These are phyloP conservation scores for Tenualosa ilisha DNA, from an alignment of 2,797 vertebrate genomes.

Conservation along the genomic window DNA sequence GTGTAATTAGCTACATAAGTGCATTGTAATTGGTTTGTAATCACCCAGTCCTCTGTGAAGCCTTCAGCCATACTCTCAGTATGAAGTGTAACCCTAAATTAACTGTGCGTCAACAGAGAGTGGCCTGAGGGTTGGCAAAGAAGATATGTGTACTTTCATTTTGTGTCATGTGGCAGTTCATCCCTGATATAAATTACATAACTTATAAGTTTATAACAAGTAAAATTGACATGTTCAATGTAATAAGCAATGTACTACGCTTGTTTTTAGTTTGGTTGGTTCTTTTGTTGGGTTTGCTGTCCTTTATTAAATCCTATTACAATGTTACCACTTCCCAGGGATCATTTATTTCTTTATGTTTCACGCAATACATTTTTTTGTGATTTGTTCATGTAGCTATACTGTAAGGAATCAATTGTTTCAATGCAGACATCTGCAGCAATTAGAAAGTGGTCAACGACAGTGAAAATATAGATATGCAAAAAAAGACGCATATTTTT, in stretches of 20 bases:
- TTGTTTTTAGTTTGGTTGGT: neutral
- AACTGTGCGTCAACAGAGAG: neutral
- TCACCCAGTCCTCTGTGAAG: neutral
- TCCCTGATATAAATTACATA: neutral
- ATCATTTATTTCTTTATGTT: neutral
- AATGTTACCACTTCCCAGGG: neutral
- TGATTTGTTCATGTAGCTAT: neutral
- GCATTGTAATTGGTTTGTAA: neutral
- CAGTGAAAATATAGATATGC: neutral
- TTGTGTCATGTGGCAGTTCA: neutral
- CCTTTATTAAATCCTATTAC: neutral
- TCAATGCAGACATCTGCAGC: neutral
- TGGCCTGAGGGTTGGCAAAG: neutral
- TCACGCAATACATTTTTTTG: neutral
- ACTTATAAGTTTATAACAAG: neutral
- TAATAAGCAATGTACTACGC: neutral
- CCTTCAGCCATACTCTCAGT: neutral
- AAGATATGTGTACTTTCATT: neutral
- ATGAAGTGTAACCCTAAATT: neutral
- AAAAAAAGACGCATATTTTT: neutral
- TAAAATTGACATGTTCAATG: neutral
- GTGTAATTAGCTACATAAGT: conserved; percentile 19
- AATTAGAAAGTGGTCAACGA: neutral
- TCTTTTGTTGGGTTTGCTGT: neutral
- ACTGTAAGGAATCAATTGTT: neutral